Percentiles rank a stretch among this genome's conserved stretches.
These are phyloP conservation scores for Hydropsyche betteni DNA, from an alignment of 2,888 invertebrate species.

Conservation along the genomic window DNA sequence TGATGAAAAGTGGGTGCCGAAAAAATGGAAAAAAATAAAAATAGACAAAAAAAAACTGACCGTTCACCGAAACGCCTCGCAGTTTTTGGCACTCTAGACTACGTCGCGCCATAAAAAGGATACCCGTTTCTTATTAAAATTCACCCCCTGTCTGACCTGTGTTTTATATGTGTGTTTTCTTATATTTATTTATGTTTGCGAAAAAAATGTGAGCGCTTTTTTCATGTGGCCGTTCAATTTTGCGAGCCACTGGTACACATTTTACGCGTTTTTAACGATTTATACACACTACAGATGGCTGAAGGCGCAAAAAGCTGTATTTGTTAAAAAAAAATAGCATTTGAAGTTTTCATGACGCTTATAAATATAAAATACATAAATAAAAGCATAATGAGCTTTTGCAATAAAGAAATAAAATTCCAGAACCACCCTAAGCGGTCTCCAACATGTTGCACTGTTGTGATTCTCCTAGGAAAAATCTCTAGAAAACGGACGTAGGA, in stretches of 20 bases:
- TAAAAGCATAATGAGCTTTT: not conserved
- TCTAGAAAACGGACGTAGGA: not conserved
- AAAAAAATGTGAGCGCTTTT: not conserved
- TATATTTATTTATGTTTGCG: constrained; percentile 26
- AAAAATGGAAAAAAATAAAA: constrained; percentile 28
- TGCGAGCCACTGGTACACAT: constrained; percentile 6
- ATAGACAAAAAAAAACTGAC: constrained; percentile 44
- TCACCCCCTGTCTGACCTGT: constrained; percentile 49
- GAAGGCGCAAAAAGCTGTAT: not conserved
- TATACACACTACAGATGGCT: not conserved
- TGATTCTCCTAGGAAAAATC: not conserved
- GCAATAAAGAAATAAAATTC: not conserved
- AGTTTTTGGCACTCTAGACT: constrained; percentile 13
- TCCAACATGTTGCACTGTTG: constrained; percentile 17
- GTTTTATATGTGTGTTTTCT: constrained; percentile 34
- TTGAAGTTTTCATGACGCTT: too few species aligned
- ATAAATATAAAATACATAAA: constrained; percentile 12
- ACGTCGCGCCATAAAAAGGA: constrained; percentile 44
- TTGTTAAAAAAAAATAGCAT: not conserved
- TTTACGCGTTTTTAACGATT: constrained; percentile 17
- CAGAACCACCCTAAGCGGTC: not conserved
- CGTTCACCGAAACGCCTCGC: constrained; percentile 32
- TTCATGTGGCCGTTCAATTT: constrained; percentile 16
- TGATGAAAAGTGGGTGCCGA: constrained; percentile 41
- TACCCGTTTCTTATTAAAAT: constrained; percentile 50